Base-by-base conservation (phyloP, 2,888 invertebrate genomes). In the Cactoblastis cactorum region DNA sequence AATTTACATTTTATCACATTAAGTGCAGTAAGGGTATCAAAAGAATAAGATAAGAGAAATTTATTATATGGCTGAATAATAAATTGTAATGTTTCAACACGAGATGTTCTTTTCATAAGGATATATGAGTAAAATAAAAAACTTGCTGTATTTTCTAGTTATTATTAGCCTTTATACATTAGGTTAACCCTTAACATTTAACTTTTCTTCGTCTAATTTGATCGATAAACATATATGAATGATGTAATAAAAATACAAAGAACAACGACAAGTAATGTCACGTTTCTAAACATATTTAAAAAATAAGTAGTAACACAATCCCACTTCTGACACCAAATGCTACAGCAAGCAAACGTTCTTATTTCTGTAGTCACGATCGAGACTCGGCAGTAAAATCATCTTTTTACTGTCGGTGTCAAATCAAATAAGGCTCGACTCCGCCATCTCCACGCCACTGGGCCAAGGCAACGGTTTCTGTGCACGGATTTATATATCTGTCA, bases 1-100 rank as follows among this genome's bases (percentile, higher is more conserved):
- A 15, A 43, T 43, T 43, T 32, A 43, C 28, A 43, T 43, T 43
- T 43, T 43, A 43, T 43, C 43, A 28, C 28, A 9, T 8, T 32
- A 8, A 28, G 22, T 12, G 39, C 6, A 0, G 15, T 28, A 19
- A 32, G 28, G 32, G 43, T 28, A 43, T 43, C 43, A 43, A 43
- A 28, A 43, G 43, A 28, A 11, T 24, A 28, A 28, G 43, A 43
- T 43, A 43, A 43, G 43, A 9, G 24, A 24, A 12, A 43, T 15
- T 28, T 28, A 43, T 43, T 15, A 15, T 28, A 11, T 28, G 41
- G 14, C 19, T 18, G 12, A 14, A 4, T 41, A 12, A 41, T 22
- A 24, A 14, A 41, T n/a, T 14, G 14, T 14, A 35, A 14, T 35
- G 37, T 37, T 15, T 15, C 12, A 28, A 28, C 28, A 28, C 28